Percentiles rank a stretch among this genome's conserved stretches.
These are phyloP conservation scores for Mactromeris polynyma DNA, from an alignment of 2,888 invertebrate species.

Conservation along the genomic window DNA sequence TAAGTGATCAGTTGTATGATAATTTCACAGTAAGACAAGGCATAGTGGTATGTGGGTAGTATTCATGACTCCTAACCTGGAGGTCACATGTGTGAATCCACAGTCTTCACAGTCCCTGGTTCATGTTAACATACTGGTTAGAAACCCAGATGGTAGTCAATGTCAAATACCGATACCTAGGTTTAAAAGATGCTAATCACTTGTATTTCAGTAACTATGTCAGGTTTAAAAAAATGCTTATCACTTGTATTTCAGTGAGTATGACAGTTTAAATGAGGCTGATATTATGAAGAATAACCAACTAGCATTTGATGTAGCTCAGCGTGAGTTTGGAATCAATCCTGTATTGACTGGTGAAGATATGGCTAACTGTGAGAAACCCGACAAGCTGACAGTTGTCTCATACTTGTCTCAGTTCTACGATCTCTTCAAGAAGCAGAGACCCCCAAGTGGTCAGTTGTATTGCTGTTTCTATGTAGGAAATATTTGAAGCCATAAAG, in stretches of 20 bases:
- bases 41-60: too few relatives aligned
- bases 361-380: constrained; percentile 91
- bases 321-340: constrained; percentile 93
- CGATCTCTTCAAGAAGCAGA: constrained; percentile 96
- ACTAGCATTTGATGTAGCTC: constrained; percentile 94
- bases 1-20: too few relatives aligned
- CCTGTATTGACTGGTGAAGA: constrained; percentile 93
- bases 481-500: too few relatives aligned
- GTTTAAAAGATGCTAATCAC: too few relatives aligned
- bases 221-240: neutral
- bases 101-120: too few relatives aligned
- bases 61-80: too few relatives aligned
- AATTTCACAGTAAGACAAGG: too few relatives aligned
- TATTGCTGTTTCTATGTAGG: neutral
- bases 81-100: too few relatives aligned
- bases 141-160: too few relatives aligned
- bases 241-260: constrained; percentile 89
- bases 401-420: constrained; percentile 96
- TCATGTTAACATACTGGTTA: too few relatives aligned
- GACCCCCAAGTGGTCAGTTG: constrained; percentile 89
- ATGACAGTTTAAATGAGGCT: constrained; percentile 90
- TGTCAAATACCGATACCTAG: too few relatives aligned
- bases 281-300: constrained; percentile 92
- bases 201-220: too few relatives aligned
- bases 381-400: constrained; percentile 92